These are phyloP conservation scores for Tragelaphus imberbis DNA, from an alignment of 2,113 vertebrate species.

Conservation along the genomic window DNA sequence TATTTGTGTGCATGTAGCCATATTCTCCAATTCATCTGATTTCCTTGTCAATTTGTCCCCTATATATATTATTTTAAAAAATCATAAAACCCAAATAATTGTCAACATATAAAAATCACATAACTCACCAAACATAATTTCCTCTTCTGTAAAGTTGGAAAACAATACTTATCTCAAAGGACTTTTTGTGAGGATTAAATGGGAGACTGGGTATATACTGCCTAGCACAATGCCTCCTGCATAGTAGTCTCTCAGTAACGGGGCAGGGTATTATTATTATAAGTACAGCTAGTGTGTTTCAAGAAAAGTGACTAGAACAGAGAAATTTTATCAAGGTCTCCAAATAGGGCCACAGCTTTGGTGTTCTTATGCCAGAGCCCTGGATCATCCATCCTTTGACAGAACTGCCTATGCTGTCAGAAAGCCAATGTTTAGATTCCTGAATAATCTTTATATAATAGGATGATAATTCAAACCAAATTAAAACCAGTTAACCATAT, in stretches of 20 bases:
- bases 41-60: background rate
- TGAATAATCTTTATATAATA: slow-evolving; percentile 59
- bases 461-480: slow-evolving; percentile 68
- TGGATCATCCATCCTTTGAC: slow-evolving; percentile 20
- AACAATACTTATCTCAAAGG: slow-evolving; percentile 9
- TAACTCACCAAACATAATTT: slow-evolving; percentile 34
- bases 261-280: background rate
- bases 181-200: slow-evolving; percentile 15
- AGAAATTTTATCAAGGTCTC: background rate
- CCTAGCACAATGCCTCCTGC: background rate
- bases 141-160: slow-evolving; percentile 28
- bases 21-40: background rate
- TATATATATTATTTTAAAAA: slow-evolving; percentile 44
- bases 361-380: background rate
- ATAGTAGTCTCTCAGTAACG: background rate
- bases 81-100: slow-evolving; percentile 18
- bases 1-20: background rate
- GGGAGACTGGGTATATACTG: background rate
- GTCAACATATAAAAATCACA: background rate
- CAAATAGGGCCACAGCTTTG: background rate
- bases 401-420: slow-evolving; percentile 23
- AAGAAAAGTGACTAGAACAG: background rate
- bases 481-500: slow-evolving; percentile 57
- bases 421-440: slow-evolving; percentile 49
- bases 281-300: background rate